A percentile compares a stretch with the other conserved stretches of the same genome.
Evolutionary conservation across 2,888 invertebrate genomes (phyloP).

Genomic region (Drosophila aldrichi): DNA sequence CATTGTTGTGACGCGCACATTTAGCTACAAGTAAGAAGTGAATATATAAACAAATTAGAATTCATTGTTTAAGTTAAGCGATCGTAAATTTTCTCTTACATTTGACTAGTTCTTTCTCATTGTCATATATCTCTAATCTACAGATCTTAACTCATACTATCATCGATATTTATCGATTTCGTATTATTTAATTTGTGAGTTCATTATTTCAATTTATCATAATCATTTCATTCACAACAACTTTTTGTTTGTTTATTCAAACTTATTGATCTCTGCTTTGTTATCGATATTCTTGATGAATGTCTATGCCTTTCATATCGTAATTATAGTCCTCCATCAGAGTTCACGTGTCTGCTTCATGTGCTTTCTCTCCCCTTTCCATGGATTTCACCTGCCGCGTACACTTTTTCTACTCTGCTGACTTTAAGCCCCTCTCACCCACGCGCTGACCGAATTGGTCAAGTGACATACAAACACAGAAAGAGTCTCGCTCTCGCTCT

Average conservation of each 20-base stretch:
- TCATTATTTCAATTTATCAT: background rate
- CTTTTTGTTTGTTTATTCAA: background rate
- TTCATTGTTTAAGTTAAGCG: too few species aligned
- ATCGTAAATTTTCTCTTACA: too few species aligned
- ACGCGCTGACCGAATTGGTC: conserved; percentile 47
- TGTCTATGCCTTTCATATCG: background rate
- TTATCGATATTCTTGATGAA: background rate
- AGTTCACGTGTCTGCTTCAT: conserved; percentile 34
- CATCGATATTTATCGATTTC: conserved; percentile 5
- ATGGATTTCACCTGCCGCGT: background rate
- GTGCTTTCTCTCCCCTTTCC: conserved; percentile 18
- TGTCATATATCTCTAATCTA: background rate
- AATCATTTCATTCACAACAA: background rate
- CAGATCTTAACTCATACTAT: background rate
- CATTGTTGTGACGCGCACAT: conserved; percentile 99
- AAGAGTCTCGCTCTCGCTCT: background rate
- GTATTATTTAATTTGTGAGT: too few species aligned
- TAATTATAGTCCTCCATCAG: background rate
- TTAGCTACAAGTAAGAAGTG: conserved; percentile 89
- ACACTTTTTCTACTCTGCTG: background rate
- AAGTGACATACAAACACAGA: conserved; percentile 48
- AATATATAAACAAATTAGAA: background rate
- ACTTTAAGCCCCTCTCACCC: conserved; percentile 31
- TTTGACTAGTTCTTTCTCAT: too few species aligned
- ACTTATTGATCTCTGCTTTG: background rate